phyloP scores from a whole-genome alignment of 2,113 vertebrate genomes.

The Erythrolamprus reginae region DNA sequence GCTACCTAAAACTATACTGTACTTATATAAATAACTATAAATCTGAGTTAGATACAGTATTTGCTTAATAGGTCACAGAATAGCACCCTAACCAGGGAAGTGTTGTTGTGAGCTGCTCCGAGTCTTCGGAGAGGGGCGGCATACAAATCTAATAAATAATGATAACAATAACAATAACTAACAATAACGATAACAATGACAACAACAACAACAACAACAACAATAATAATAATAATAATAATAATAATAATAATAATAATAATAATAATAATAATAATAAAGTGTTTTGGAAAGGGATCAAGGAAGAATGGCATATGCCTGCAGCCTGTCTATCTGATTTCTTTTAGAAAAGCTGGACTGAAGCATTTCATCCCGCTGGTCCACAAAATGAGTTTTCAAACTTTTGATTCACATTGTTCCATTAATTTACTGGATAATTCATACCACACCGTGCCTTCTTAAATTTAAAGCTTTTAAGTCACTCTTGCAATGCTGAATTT shows the following conservation, averaged over 20 bases:
- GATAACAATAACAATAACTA: too few species aligned
- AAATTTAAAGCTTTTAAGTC: conserved; percentile 4
- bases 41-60: neutral
- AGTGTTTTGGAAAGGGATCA: neutral
- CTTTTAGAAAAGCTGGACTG: neutral
- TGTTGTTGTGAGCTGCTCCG: too few species aligned
- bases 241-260: too few species aligned
- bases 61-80: neutral
- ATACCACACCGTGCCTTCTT: neutral
- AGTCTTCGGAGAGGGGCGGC: too few species aligned
- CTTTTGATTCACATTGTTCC: neutral
- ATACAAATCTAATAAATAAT: too few species aligned
- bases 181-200: too few species aligned
- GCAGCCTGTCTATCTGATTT: neutral
- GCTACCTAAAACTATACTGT: neutral
- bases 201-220: too few species aligned
- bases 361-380: neutral
- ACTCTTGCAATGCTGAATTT: neutral
- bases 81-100: neutral
- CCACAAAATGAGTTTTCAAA: neutral
- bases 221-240: too few species aligned
- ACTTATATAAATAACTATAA: neutral
- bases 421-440: neutral
- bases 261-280: too few species aligned
- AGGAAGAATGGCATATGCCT: neutral